Evolutionary conservation across 2,888 invertebrate species (phyloP).

Genomic region (Tricholauxania praeusta): DNA sequence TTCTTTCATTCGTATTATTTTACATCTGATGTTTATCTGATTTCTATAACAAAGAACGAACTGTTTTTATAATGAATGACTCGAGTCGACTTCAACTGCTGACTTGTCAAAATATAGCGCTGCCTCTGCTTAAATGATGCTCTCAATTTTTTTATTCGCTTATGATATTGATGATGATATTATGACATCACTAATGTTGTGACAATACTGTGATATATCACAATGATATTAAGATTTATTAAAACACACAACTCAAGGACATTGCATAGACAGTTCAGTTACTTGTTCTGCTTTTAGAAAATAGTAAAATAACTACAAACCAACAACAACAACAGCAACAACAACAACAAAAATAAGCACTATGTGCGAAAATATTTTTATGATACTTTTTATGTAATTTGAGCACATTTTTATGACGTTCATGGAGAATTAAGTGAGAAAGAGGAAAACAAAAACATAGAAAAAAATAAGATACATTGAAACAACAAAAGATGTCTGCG

Average conservation of each 20-base stretch:
- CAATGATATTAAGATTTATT: neutral
- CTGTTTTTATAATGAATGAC: too few relatives aligned
- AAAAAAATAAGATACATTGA: neutral
- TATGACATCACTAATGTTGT: conserved; percentile 1
- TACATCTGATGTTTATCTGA: too few relatives aligned
- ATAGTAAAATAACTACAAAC: neutral
- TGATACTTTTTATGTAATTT: conserved; percentile 30
- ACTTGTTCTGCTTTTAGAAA: too few relatives aligned
- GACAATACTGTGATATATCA: conserved; percentile 8
- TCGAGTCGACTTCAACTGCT: too few relatives aligned
- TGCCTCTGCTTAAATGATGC: too few relatives aligned
- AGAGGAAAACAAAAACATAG: neutral
- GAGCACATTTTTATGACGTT: conserved; percentile 26
- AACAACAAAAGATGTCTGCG: too few relatives aligned
- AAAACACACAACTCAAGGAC: too few relatives aligned
- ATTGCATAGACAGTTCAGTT: too few relatives aligned
- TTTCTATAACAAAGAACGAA: too few relatives aligned
- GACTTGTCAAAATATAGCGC: too few relatives aligned
- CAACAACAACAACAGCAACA: conserved; percentile 1
- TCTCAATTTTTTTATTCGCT: too few relatives aligned
- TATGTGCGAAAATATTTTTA: conserved; percentile 28
- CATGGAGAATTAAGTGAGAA: neutral
- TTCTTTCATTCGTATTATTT: too few relatives aligned
- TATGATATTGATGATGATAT: neutral
- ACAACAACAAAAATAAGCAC: neutral